A percentile compares a stretch with the other conserved stretches of the same genome.
phyloP scores from a whole-genome alignment of 2,797 vertebrate species.

The Myiotriccus ornatus region DNA sequence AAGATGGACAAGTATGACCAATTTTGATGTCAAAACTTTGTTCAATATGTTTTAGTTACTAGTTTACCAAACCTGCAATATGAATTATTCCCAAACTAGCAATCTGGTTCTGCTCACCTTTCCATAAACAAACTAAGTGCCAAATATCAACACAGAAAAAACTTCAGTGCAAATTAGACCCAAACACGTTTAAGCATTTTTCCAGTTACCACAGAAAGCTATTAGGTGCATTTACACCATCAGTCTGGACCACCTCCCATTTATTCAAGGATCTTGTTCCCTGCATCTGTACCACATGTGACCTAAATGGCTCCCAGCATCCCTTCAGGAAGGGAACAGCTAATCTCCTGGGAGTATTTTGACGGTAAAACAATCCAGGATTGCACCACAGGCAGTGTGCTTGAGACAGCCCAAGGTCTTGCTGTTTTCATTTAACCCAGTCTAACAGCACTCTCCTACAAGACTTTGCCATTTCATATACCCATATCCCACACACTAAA shows the following conservation, averaged over 20 bases:
- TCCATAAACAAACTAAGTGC: neutral
- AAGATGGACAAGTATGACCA: neutral
- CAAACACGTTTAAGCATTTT: neutral
- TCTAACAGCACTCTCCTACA: neutral
- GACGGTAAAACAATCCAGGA: slow-evolving; percentile 45
- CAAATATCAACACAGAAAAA: neutral
- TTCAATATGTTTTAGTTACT: neutral
- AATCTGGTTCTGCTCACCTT: neutral
- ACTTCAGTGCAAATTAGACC: neutral
- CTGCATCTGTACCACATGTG: neutral
- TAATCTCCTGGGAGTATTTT: slow-evolving; percentile 40
- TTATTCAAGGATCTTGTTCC: neutral
- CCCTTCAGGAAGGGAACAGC: slow-evolving; percentile 38
- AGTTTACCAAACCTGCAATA: neutral
- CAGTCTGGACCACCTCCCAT: neutral
- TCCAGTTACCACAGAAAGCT: neutral
- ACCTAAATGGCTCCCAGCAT: neutral
- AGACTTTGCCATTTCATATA: neutral
- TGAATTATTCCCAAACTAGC: neutral
- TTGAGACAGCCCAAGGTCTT: slow-evolving; percentile 13
- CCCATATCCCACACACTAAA: neutral
- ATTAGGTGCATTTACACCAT: neutral
- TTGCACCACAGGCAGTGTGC: neutral
- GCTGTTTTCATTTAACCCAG: neutral
- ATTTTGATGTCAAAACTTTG: neutral